Conservation (phyloP, 1,140 invertebrate genomes). For the Campodea augens region DNA sequence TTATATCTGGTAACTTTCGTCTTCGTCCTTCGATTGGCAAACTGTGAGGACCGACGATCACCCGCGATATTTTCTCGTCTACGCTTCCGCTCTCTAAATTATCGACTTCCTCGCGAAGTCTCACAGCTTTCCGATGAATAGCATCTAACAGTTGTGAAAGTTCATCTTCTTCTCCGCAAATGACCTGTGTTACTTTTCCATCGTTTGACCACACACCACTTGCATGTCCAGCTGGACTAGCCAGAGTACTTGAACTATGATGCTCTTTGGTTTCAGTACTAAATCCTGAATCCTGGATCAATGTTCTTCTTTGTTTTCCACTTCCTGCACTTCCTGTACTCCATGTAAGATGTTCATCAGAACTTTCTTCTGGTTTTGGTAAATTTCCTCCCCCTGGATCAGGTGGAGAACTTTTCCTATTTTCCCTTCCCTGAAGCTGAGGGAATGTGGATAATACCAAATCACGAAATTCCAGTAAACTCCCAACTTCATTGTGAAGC, state of each 20-base stretch:
- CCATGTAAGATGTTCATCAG: not conserved
- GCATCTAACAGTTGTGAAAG: slow-evolving; percentile 65
- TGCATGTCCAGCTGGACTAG: slow-evolving; percentile 7
- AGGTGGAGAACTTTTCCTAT: not conserved
- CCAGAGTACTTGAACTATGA: slow-evolving; percentile 9
- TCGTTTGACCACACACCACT: not conserved
- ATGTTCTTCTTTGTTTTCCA: too few relatives aligned
- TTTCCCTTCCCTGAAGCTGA: slow-evolving; percentile 45
- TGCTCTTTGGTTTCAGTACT: slow-evolving; percentile 19
- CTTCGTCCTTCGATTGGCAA: slow-evolving; percentile 17
- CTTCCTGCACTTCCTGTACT: not conserved
- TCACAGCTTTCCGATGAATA: slow-evolving; percentile 55
- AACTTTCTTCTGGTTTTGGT: not conserved
- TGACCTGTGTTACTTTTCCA: not conserved
- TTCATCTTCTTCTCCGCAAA: slow-evolving; percentile 40
- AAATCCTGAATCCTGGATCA: slow-evolving; percentile 59
- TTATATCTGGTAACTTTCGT: slow-evolving; percentile 4
- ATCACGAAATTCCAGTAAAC: slow-evolving; percentile 68
- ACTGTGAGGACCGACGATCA: slow-evolving; percentile 13
- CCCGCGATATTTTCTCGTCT: slow-evolving; percentile 18
- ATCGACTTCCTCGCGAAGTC: slow-evolving; percentile 52
- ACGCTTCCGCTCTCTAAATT: too few relatives aligned
- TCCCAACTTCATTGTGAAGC: slow-evolving; percentile 75
- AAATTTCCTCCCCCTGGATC: slow-evolving; percentile 21
- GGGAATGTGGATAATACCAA: slow-evolving; percentile 80